Evolutionary conservation across 2,888 invertebrate genomes (phyloP).

Genomic region (Listrodromus nycthemerus): DNA sequence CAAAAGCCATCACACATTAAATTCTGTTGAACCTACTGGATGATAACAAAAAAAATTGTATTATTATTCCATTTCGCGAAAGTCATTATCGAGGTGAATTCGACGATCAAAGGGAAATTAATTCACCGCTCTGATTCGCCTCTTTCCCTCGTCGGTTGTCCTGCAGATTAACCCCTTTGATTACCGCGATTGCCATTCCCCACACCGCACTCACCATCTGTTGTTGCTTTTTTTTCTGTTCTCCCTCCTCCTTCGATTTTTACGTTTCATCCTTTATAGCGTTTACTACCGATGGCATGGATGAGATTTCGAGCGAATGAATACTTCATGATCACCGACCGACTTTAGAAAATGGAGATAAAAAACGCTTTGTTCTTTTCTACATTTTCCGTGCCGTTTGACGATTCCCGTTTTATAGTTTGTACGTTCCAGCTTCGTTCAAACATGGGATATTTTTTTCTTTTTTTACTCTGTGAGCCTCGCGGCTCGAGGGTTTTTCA

Average conservation of each 20-base stretch:
- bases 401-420: background rate
- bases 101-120: slow-evolving; percentile 53
- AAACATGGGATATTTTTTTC: slow-evolving; percentile 9
- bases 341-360: slow-evolving; percentile 21
- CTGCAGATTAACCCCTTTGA: slow-evolving; percentile 47
- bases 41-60: background rate
- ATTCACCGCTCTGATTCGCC: slow-evolving; percentile 30
- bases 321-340: slow-evolving; percentile 35
- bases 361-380: slow-evolving; percentile 8
- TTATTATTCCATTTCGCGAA: slow-evolving; percentile 42
- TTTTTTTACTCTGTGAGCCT: slow-evolving; percentile 7
- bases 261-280: slow-evolving; percentile 13
- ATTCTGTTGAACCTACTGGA: background rate
- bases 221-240: slow-evolving; percentile 20
- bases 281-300: slow-evolving; percentile 29
- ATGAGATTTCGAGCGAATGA: slow-evolving; percentile 35
- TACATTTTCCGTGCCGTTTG: slow-evolving; percentile 9
- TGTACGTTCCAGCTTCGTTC: background rate
- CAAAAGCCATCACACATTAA: background rate
- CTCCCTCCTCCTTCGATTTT: slow-evolving; percentile 11
- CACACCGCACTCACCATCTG: slow-evolving; percentile 4
- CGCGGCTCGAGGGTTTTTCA: slow-evolving; percentile 27
- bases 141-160: slow-evolving; percentile 17
- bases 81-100: slow-evolving; percentile 38
- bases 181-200: slow-evolving; percentile 37